Conservation (phyloP, 2,113 vertebrate genomes). For the Actenoides lindsayi region DNA sequence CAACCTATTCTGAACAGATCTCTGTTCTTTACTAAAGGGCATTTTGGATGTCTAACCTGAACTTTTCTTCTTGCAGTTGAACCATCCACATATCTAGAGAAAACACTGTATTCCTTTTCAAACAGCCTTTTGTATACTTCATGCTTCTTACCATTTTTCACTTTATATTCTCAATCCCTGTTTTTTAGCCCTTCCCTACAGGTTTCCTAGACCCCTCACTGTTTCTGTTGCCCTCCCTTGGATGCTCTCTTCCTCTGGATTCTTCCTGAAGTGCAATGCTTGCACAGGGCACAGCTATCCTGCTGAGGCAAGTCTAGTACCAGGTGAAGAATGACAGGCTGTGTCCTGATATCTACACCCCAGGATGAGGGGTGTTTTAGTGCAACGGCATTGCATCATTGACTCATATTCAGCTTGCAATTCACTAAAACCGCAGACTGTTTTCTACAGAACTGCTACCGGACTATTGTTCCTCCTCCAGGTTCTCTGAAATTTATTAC, state of each 20-base stretch:
- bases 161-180: not conserved
- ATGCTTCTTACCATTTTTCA: not conserved
- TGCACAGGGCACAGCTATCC: not conserved
- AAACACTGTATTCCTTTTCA: not conserved
- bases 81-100: not conserved
- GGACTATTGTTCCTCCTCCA: not conserved
- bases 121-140: not conserved
- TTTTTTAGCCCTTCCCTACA: not conserved
- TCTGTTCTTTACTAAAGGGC: not conserved
- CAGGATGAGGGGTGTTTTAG: too few species aligned
- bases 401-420: not conserved
- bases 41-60: not conserved
- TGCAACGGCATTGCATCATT: rapidly evolving
- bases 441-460: not conserved
- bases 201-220: not conserved
- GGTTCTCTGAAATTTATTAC: not conserved
- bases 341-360: not conserved
- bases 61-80: not conserved
- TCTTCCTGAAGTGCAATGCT: not conserved
- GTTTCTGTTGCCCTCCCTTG: not conserved
- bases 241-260: not conserved
- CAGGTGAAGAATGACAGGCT: not conserved
- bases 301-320: not conserved
- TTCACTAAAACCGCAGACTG: not conserved
- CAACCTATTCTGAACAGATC: not conserved